These are phyloP conservation scores for Frankliniella intonsa DNA, from an alignment of 2,888 invertebrate species.

Conservation along the genomic window DNA sequence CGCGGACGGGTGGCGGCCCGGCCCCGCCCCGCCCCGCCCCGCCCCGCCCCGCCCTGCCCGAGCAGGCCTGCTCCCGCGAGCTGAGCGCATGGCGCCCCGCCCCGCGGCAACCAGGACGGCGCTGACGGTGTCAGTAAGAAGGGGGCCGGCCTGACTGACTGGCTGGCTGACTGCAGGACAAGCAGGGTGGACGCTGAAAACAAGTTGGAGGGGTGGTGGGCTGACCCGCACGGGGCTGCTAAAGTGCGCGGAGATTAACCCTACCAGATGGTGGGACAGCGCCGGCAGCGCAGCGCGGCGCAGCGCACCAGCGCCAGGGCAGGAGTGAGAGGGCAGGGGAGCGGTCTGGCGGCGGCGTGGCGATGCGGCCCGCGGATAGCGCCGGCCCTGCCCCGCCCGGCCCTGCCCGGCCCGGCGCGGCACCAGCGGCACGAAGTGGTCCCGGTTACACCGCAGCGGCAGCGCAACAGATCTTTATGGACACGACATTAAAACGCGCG, in stretches of 20 bases:
- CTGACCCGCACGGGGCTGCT: too few relatives aligned
- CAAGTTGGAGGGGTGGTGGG: too few relatives aligned
- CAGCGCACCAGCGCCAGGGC: neutral
- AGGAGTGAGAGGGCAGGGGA: neutral
- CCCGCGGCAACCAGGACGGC: too few relatives aligned
- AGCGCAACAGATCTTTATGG: constrained; percentile 1
- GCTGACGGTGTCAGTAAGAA: too few relatives aligned
- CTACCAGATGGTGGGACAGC: neutral
- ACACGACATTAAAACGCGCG: constrained; percentile 15
- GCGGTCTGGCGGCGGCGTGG: neutral
- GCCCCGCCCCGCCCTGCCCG: too few relatives aligned
- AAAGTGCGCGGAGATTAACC: too few relatives aligned
- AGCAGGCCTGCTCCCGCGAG: too few relatives aligned
- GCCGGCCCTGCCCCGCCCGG: too few relatives aligned
- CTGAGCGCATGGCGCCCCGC: too few relatives aligned
- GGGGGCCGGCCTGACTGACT: neutral
- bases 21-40: too few relatives aligned
- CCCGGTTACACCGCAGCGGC: neutral
- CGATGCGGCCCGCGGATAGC: neutral
- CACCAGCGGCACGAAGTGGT: constrained; percentile 3
- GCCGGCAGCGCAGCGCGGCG: neutral
- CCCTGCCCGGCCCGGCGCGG: neutral
- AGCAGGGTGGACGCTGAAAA: too few relatives aligned
- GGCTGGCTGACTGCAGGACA: neutral
- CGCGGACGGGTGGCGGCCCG: too few relatives aligned